phyloP scores from a whole-genome alignment of 2,113 vertebrate species.

The Corvus cornix region DNA sequence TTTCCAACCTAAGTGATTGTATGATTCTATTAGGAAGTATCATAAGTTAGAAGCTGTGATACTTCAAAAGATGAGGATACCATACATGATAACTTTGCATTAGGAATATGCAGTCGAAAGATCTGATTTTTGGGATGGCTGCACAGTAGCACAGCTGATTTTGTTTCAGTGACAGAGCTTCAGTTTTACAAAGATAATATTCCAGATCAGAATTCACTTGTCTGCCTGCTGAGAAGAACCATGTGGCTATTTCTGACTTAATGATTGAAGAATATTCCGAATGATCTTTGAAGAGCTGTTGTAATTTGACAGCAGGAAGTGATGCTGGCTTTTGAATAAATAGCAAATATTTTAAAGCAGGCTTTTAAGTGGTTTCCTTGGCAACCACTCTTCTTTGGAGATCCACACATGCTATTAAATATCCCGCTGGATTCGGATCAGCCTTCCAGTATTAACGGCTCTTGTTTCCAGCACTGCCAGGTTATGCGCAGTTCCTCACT shows the following conservation, averaged over 20 bases:
- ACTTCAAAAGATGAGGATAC: background rate
- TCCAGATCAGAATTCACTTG: background rate
- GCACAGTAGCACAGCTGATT: background rate
- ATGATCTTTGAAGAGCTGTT: background rate
- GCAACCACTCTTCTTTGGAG: background rate
- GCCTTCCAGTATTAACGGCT: background rate
- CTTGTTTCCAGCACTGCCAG: background rate
- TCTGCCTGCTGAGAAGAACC: background rate
- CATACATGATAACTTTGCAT: background rate
- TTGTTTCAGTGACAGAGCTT: background rate
- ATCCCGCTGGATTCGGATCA: background rate
- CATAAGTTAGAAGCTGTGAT: background rate
- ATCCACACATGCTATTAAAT: accelerated
- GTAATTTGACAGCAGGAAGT: background rate
- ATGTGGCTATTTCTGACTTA: background rate
- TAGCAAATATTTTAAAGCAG: background rate
- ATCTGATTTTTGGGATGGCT: background rate
- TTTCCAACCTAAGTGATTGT: background rate
- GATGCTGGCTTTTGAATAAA: background rate
- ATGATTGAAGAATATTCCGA: background rate
- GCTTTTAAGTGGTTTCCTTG: background rate
- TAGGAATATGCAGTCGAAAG: background rate
- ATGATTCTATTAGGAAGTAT: background rate
- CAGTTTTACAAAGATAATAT: background rate
- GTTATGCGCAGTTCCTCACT: background rate